Percentiles rank a stretch among this genome's conserved stretches.
Conservation (phyloP, 2,888 invertebrate genomes). For the Limnephilus rhombicus region DNA sequence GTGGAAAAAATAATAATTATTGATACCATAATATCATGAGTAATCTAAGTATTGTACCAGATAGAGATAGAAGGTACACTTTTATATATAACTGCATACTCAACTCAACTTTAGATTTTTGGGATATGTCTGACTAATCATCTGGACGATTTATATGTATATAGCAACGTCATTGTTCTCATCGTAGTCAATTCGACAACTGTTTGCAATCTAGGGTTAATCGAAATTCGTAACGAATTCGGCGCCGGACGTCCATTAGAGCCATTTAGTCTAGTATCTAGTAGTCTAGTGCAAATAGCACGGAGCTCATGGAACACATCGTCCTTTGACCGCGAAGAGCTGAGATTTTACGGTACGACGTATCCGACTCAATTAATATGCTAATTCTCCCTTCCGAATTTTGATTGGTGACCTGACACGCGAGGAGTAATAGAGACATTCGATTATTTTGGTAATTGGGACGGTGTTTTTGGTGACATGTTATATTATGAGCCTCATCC, state of each 20-base stretch:
- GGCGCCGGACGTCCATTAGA: background rate
- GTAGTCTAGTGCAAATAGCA: background rate
- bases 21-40: no score
- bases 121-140: no score
- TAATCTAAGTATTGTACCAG: no score
- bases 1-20: no score
- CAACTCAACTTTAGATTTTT: no score
- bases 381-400: conserved; percentile 18
- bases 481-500: background rate
- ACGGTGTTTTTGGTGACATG: background rate
- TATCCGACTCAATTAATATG: conserved; percentile 16
- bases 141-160: no score
- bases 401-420: conserved; percentile 12
- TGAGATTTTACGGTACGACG: background rate
- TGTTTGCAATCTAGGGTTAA: background rate
- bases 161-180: no score
- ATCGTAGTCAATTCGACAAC: no score
- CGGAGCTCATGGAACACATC: background rate
- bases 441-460: background rate
- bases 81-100: no score
- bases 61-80: no score
- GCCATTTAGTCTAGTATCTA: background rate
- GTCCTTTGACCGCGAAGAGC: background rate
- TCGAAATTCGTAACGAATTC: background rate
- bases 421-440: background rate